These are phyloP conservation scores for Epinephelus coioides DNA, from an alignment of 2,797 vertebrate genomes.

Conservation along the genomic window DNA sequence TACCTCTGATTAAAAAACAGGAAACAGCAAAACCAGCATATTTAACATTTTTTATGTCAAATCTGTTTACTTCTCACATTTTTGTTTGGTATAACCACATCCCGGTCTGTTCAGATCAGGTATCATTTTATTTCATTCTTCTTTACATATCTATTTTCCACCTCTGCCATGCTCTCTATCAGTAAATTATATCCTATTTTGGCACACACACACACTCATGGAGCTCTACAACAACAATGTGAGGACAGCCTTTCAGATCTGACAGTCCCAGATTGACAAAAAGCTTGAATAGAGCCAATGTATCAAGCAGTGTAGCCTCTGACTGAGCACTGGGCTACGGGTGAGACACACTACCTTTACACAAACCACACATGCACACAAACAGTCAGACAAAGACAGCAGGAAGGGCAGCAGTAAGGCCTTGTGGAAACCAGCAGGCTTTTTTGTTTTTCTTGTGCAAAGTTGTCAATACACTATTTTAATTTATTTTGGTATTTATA, in stretches of 20 bases:
- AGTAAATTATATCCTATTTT: conserved; percentile 13
- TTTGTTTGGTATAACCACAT: not conserved
- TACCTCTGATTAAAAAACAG: conserved; percentile 63
- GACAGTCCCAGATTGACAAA: conserved; percentile 22
- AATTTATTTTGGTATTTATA: conserved; percentile 41
- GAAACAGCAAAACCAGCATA: conserved; percentile 54
- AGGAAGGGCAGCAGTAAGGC: conserved; percentile 63
- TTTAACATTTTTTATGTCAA: conserved; percentile 35
- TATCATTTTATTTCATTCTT: conserved; percentile 28
- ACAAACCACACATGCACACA: not conserved
- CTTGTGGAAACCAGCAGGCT: conserved; percentile 16
- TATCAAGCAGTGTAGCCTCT: conserved; percentile 1
- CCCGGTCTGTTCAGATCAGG: conserved; percentile 17
- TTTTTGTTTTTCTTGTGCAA: conserved; percentile 12
- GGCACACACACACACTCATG: not conserved
- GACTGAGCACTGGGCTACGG: conserved; percentile 5
- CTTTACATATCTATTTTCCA: conserved; percentile 38
- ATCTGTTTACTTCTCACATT: conserved; percentile 40
- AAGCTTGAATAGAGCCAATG: conserved; percentile 12
- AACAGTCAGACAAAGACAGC: conserved; percentile 22
- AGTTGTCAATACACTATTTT: conserved; percentile 30
- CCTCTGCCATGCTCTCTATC: conserved; percentile 42
- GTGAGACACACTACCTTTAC: conserved; percentile 9
- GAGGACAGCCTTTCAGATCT: conserved; percentile 39
- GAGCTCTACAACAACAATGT: conserved; percentile 13